Percentiles rank a stretch among this genome's conserved stretches.
These are phyloP conservation scores for Zootoca vivipara DNA, from an alignment of 2,113 vertebrate species.

Conservation along the genomic window DNA sequence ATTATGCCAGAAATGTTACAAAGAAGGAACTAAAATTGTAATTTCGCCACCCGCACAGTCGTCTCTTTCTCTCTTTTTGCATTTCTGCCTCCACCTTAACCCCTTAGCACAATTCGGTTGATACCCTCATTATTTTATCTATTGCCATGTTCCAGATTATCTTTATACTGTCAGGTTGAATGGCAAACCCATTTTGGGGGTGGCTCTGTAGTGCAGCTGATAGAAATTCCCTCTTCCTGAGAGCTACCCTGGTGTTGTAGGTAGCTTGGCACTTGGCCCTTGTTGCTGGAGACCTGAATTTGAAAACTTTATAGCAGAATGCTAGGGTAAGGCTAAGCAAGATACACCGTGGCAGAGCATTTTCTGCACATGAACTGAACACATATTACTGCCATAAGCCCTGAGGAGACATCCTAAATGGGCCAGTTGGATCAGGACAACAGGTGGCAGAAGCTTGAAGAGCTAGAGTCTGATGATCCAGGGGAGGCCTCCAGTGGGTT, in stretches of 20 bases:
- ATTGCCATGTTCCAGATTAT: not conserved
- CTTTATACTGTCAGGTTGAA: not conserved
- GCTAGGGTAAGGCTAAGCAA: not conserved
- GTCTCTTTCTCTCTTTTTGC: not conserved
- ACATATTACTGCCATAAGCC: not conserved
- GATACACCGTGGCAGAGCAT: not conserved
- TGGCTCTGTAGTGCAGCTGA: not conserved
- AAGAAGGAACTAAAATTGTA: not conserved
- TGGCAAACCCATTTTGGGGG: not conserved
- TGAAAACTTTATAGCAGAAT: not conserved
- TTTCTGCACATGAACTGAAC: not conserved
- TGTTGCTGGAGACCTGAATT: not conserved
- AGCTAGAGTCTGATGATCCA: no score
- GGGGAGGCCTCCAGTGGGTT: no score
- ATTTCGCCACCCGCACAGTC: not conserved
- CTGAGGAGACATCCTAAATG: no score
- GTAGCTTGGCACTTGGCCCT: not conserved
- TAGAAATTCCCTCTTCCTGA: not conserved
- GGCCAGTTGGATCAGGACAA: no score
- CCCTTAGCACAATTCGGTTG: not conserved
- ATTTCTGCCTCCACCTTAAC: not conserved
- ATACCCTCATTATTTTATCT: not conserved
- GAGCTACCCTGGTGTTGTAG: not conserved
- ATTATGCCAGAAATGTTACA: not conserved
- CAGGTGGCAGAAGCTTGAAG: no score